A percentile compares a stretch with the other conserved stretches of the same genome.
phyloP scores from a whole-genome alignment of 1,140 invertebrate species.

The Drosophila serrata region DNA sequence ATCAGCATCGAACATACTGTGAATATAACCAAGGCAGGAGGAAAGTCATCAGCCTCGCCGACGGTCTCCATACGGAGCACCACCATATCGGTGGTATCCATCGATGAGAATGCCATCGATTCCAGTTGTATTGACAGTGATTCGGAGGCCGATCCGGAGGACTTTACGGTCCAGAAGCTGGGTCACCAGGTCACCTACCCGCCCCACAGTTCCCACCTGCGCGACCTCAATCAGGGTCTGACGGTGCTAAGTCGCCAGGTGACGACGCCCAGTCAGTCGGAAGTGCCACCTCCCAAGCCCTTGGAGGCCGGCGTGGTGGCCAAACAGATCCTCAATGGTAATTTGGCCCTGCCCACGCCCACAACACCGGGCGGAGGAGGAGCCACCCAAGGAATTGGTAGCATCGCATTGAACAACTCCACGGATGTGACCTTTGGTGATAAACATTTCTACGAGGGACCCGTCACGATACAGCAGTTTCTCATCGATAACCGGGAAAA shows the following conservation, averaged over 20 bases:
- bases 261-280: constrained; percentile 32
- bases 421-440: constrained; percentile 89
- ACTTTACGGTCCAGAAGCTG: constrained; percentile 79
- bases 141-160: constrained; percentile 70
- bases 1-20: constrained; percentile 73
- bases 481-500: constrained; percentile 85
- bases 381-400: constrained; percentile 84
- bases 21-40: constrained; percentile 43
- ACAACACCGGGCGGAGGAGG: constrained; percentile 16
- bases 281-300: constrained; percentile 2
- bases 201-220: constrained; percentile 64
- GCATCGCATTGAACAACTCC: constrained; percentile 87
- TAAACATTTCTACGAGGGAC: constrained; percentile 88
- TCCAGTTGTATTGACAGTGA: constrained; percentile 82
- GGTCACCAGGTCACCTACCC: constrained; percentile 73
- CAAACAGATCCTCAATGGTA: constrained; percentile 65
- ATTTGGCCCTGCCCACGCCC: constrained; percentile 46
- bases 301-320: constrained; percentile 50
- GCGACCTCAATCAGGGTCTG: constrained; percentile 71
- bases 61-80: constrained; percentile 74
- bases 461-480: constrained; percentile 89
- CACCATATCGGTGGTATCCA: constrained; percentile 79
- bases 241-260: constrained; percentile 65
- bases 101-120: constrained; percentile 80
- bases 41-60: constrained; percentile 57